Conservation (phyloP, 2,113 vertebrate genomes). For the Tapirus terrestris region DNA sequence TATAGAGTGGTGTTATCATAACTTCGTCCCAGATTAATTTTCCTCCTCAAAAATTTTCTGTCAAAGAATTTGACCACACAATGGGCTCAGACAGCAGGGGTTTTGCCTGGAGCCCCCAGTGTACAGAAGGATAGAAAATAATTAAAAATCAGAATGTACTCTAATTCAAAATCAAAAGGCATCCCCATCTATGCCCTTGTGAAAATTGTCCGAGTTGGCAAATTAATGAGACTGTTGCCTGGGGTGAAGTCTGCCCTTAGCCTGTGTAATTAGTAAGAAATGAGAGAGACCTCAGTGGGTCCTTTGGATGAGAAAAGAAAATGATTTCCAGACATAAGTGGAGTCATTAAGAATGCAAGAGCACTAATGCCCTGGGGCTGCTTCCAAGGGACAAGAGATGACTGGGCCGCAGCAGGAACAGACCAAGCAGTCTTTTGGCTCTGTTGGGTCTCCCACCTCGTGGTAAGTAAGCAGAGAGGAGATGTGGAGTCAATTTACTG, state of each 20-base stretch:
- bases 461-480: neutral
- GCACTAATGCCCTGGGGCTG: neutral
- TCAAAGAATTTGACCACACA: constrained; percentile 21
- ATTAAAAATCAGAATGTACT: constrained; percentile 64
- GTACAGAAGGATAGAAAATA: constrained; percentile 39
- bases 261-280: constrained; percentile 68
- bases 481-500: neutral
- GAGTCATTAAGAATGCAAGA: constrained; percentile 57
- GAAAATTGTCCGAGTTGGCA: constrained; percentile 21
- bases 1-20: neutral
- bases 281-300: neutral
- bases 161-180: constrained; percentile 50
- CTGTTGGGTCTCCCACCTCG: neutral
- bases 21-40: constrained; percentile 23
- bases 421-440: neutral
- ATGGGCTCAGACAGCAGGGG: neutral
- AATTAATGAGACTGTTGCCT: constrained; percentile 61
- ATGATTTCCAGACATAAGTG: constrained; percentile 5
- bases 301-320: constrained; percentile 29
- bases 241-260: constrained; percentile 35
- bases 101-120: neutral
- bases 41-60: neutral
- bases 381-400: neutral
- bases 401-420: neutral
- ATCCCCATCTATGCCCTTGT: neutral